A percentile compares a stretch with the other conserved stretches of the same genome.
phyloP scores from a whole-genome alignment of 2,888 invertebrate genomes.

The Latrodectus elegans region DNA sequence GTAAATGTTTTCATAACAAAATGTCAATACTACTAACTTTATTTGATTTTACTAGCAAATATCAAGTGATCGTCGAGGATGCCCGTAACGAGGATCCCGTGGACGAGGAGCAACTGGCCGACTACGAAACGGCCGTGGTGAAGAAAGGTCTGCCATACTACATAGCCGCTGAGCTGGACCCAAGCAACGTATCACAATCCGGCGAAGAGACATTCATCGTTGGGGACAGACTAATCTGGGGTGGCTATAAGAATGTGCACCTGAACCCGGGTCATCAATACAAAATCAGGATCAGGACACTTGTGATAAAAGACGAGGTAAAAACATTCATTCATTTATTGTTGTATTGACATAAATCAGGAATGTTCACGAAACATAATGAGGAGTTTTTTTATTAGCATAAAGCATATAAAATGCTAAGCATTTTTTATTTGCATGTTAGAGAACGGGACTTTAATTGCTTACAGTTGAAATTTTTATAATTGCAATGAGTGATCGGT shows the following conservation, averaged over 20 bases:
- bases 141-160: conserved; percentile 49
- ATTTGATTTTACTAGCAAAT: conserved; percentile 27
- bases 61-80: conserved; percentile 67
- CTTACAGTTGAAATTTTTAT: too few species aligned
- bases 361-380: too few species aligned
- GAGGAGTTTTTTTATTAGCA: background rate
- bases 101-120: conserved; percentile 33
- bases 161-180: conserved; percentile 64
- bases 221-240: conserved; percentile 52
- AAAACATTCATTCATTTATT: too few species aligned
- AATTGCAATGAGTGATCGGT: too few species aligned
- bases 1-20: background rate
- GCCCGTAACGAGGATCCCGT: conserved; percentile 29
- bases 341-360: too few species aligned
- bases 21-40: too few species aligned
- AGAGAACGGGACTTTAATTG: too few species aligned
- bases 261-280: conserved; percentile 63
- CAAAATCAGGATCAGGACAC: conserved; percentile 64
- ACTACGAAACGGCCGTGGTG: conserved; percentile 45
- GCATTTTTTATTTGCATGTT: too few species aligned
- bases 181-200: conserved; percentile 36
- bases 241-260: conserved; percentile 55
- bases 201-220: conserved; percentile 57
- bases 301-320: conserved; percentile 55
- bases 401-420: too few species aligned